Conservation (phyloP, 1,140 invertebrate species). For the Nasonia vitripennis region DNA sequence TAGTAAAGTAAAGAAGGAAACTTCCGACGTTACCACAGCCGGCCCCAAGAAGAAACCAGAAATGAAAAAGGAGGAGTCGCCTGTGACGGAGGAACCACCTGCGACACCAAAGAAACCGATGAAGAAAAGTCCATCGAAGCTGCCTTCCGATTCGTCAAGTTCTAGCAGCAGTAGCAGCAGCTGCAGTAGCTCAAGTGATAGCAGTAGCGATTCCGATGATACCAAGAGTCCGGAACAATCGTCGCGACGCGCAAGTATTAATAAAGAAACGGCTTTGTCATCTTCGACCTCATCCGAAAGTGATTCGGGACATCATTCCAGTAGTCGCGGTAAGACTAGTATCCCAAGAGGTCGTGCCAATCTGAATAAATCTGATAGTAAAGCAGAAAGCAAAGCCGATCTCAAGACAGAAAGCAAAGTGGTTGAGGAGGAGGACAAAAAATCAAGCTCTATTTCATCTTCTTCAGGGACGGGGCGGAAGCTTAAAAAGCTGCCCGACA, state of each 20-base stretch:
- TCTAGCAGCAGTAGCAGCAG: slow-evolving; percentile 66
- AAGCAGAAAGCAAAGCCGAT: slow-evolving; percentile 45
- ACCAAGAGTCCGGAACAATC: slow-evolving; percentile 57
- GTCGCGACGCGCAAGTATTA: slow-evolving; percentile 37
- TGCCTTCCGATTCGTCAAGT: slow-evolving; percentile 61
- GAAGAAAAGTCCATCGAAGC: slow-evolving; percentile 56
- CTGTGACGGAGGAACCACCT: slow-evolving; percentile 62
- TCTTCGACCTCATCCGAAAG: slow-evolving; percentile 70
- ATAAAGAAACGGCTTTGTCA: slow-evolving; percentile 64
- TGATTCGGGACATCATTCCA: slow-evolving; percentile 57
- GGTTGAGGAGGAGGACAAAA: slow-evolving; percentile 14
- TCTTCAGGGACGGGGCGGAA: slow-evolving; percentile 72
- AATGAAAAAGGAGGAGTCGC: slow-evolving; percentile 60
- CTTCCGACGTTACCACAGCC: slow-evolving; percentile 50
- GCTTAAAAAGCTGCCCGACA: slow-evolving; percentile 83
- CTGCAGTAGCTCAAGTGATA: slow-evolving; percentile 69
- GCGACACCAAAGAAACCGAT: slow-evolving; percentile 65
- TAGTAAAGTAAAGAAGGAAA: slow-evolving; percentile 68
- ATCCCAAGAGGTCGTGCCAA: slow-evolving; percentile 41
- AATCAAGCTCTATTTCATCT: slow-evolving; percentile 37
- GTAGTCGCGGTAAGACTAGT: slow-evolving; percentile 54
- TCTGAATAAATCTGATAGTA: slow-evolving; percentile 33
- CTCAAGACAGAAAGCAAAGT: slow-evolving; percentile 51
- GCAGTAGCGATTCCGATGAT: slow-evolving; percentile 71
- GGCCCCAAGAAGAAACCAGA: slow-evolving; percentile 68